phyloP scores from a whole-genome alignment of 2,797 vertebrate genomes.

The Champsocephalus esox region DNA sequence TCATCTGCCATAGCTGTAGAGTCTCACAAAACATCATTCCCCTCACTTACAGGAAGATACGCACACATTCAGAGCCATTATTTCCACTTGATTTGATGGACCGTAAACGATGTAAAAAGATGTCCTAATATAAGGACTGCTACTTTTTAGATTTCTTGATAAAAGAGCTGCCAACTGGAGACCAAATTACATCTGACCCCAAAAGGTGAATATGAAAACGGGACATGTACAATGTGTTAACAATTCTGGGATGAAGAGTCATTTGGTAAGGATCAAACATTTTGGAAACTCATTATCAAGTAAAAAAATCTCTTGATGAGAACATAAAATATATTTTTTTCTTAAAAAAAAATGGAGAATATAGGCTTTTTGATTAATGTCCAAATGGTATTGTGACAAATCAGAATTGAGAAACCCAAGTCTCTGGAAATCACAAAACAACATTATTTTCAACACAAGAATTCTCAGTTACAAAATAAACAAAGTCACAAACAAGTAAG shows the following conservation, averaged over 20 bases:
- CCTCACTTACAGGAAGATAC: not conserved
- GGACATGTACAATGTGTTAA: too few species aligned
- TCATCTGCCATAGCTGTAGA: constrained; percentile 17
- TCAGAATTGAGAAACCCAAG: too few species aligned
- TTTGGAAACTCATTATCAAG: too few species aligned
- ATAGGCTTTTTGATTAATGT: too few species aligned
- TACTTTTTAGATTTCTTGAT: constrained; percentile 5
- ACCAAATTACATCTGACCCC: not conserved
- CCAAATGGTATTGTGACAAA: too few species aligned
- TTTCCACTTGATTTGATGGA: constrained; percentile 24
- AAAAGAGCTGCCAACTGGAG: not conserved
- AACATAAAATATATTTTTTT: too few species aligned
- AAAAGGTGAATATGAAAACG: not conserved
- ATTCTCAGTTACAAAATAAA: not conserved
- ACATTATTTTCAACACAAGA: too few species aligned
- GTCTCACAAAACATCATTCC: constrained; percentile 21
- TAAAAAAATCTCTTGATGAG: too few species aligned
- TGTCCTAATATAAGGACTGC: not conserved
- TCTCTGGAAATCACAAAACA: too few species aligned
- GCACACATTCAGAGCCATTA: not conserved
- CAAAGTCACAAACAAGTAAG: constrained; percentile 41
- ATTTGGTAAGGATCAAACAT: too few species aligned
- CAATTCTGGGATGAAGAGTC: too few species aligned
- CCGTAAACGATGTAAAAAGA: constrained; percentile 23
- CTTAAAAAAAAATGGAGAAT: too few species aligned